Evolutionary conservation across 2,797 vertebrate genomes (phyloP).

Genomic region (Botia kubotai): DNA sequence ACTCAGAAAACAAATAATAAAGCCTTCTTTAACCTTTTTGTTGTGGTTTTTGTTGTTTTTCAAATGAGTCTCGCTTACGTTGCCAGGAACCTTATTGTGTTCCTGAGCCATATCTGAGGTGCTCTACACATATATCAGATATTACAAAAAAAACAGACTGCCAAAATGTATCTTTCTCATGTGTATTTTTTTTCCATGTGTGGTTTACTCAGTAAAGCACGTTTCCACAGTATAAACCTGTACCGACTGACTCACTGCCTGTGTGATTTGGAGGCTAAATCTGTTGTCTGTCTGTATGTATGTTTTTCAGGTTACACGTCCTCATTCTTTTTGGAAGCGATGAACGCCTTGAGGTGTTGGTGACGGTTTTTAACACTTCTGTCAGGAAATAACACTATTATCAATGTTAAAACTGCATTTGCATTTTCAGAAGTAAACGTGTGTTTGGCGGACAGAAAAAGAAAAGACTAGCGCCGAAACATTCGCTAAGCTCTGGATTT

Average conservation of each 20-base stretch:
- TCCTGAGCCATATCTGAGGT: constrained; percentile 24
- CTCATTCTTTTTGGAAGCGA: constrained; percentile 5
- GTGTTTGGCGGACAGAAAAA: not conserved
- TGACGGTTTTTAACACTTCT: not conserved
- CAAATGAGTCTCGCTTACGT: constrained; percentile 13
- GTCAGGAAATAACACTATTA: not conserved
- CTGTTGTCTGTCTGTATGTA: not conserved
- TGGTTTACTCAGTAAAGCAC: constrained; percentile 32
- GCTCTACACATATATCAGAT: constrained; percentile 24
- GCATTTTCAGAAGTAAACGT: constrained; percentile 5
- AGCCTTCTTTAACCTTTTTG: not conserved
- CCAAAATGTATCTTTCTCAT: constrained; percentile 25
- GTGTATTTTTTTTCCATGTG: not conserved
- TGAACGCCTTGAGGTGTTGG: not conserved
- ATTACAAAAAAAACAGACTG: constrained; percentile 39
- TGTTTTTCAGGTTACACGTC: constrained; percentile 29
- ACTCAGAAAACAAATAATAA: not conserved
- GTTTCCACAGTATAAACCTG: constrained; percentile 50
- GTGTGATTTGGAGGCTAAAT: constrained; percentile 35
- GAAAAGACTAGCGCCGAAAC: not conserved
- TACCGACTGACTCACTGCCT: constrained; percentile 28
- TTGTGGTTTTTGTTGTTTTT: no score
- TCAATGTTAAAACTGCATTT: constrained; percentile 15
- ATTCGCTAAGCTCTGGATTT: not conserved
- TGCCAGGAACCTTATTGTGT: constrained; percentile 13